Base-by-base conservation (phyloP, 2,113 vertebrate genomes). In the Elanoides forficatus region DNA sequence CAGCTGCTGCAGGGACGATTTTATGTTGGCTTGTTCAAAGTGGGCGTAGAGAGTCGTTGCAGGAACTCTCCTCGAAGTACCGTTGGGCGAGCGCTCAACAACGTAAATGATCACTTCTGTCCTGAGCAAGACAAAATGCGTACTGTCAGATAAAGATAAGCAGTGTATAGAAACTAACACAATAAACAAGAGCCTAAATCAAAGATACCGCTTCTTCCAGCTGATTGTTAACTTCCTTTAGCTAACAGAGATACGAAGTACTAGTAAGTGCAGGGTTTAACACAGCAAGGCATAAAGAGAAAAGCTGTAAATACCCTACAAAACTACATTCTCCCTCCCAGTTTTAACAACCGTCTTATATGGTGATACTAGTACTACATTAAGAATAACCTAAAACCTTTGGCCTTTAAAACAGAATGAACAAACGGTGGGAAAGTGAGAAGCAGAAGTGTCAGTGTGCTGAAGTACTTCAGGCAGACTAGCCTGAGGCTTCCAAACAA, bases 91-190 rank as follows among this genome's bases (percentile, higher is more conserved):
- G 60, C 99, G 99, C 71, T 99, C 99, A 76, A 99, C 99, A 59
- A 99, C 96, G 3, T 99, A 99, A 91, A 99, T 98, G 36, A 99
- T 98, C 70, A 99, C 99, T 97, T 99, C 99, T 14, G 99, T 99
- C 98, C 99, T 99, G 93, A 50, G 90, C 11, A 15, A 86, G 60
- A 34, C 47, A 97, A 91, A 40, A 73, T 0, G 7, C 0, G 0
- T 1, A 18, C 29, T 0, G 7, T 86, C 26, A 60, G 47, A 10
- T 36, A 47, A 42, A 53, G 45, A 27, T 20, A 47, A 36, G 55
- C 50, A 43, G 25, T 1, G 0, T 4, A 3, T 0, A 63, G 25
- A 36, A 67, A 58, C 30, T 30, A 52, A 52, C 26, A 26, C 21
- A 40, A 15, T 3, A 10, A 66, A 78, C 8, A 87, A 38, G 27